phyloP scores from a whole-genome alignment of 2,888 invertebrate genomes.

The Caenorhabditis japonica region DNA sequence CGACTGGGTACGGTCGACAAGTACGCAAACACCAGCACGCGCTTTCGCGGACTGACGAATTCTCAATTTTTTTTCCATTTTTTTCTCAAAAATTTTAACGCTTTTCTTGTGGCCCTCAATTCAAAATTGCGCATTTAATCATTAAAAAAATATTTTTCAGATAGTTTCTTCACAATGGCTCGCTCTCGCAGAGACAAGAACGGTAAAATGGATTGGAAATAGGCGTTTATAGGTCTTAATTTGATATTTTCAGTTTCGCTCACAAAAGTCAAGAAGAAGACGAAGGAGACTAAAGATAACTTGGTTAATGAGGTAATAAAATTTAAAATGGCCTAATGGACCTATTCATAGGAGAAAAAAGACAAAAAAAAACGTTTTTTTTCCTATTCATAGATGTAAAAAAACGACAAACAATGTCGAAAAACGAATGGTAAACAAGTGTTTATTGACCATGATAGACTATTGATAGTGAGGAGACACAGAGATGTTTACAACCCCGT shows the following conservation, averaged over 20 bases:
- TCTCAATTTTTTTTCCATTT: slow-evolving; percentile 17
- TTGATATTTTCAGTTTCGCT: slow-evolving; percentile 83
- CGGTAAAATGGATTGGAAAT: slow-evolving; percentile 7
- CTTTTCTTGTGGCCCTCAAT: neutral
- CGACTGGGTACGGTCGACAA: neutral
- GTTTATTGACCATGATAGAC: too few relatives aligned
- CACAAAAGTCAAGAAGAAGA: slow-evolving; percentile 94
- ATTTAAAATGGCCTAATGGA: too few relatives aligned
- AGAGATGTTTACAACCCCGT: too few relatives aligned
- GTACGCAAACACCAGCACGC: slow-evolving; percentile 29
- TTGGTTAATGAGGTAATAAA: slow-evolving; percentile 87
- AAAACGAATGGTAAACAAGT: too few relatives aligned
- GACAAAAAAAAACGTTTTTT: too few relatives aligned
- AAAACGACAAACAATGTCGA: too few relatives aligned
- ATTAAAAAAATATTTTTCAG: slow-evolving; percentile 13
- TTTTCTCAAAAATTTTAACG: neutral
- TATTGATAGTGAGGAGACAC: too few relatives aligned
- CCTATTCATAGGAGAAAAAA: too few relatives aligned
- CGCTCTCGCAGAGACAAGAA: slow-evolving; percentile 55
- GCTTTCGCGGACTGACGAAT: neutral
- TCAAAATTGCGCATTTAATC: neutral
- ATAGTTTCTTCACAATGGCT: slow-evolving; percentile 30
- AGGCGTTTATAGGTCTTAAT: neutral
- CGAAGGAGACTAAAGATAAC: slow-evolving; percentile 88
- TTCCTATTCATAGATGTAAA: too few relatives aligned